A percentile compares a stretch with the other conserved stretches of the same genome.
phyloP scores from a whole-genome alignment of 2,888 invertebrate genomes.

The Idaea aversata region DNA sequence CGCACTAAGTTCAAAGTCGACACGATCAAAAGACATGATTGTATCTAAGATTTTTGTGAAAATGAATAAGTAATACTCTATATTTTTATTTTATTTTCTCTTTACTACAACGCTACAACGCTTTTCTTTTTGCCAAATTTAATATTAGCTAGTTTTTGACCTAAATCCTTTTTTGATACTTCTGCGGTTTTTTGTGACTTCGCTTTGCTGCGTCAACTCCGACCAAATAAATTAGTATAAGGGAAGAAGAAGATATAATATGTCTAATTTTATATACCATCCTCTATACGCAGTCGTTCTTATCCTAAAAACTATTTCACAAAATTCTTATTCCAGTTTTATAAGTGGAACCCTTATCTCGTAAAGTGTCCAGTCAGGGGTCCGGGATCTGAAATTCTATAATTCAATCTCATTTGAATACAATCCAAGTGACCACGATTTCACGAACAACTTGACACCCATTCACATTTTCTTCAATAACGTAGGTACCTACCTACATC shows the following conservation, averaged over 20 bases:
- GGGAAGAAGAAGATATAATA: not conserved
- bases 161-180: too few relatives aligned
- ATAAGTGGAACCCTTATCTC: slow-evolving; percentile 1
- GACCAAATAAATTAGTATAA: too few relatives aligned
- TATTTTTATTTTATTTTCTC: too few relatives aligned
- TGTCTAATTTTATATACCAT: not conserved
- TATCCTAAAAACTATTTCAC: not conserved
- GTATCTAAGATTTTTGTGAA: too few relatives aligned
- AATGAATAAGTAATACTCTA: too few relatives aligned
- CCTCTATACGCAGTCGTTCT: not conserved
- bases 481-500: not conserved
- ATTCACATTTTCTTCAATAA: not conserved
- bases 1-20: too few relatives aligned
- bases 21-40: too few relatives aligned
- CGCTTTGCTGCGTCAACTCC: too few relatives aligned
- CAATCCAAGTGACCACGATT: slow-evolving; percentile 25
- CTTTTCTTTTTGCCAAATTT: too few relatives aligned
- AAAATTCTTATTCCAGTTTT: not conserved
- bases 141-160: too few relatives aligned
- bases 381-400: slow-evolving; percentile 6
- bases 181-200: too few relatives aligned
- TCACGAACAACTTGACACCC: slow-evolving; percentile 4
- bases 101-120: too few relatives aligned
- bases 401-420: slow-evolving; percentile 28
- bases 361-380: not conserved